These are phyloP conservation scores for Aethina tumida DNA, from an alignment of 1,140 invertebrate species.

Conservation along the genomic window DNA sequence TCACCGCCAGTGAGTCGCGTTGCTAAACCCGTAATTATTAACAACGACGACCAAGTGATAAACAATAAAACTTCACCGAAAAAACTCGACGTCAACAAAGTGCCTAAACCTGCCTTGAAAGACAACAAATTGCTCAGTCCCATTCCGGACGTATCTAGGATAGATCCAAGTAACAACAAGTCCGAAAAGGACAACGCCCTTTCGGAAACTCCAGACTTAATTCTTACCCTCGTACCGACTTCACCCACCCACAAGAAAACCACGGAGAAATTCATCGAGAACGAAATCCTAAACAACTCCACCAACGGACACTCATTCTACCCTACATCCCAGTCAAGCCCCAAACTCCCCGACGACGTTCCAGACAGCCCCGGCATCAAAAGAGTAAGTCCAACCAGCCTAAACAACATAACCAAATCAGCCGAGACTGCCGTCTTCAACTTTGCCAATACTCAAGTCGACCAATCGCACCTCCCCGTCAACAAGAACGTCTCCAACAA, in stretches of 20 bases:
- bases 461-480: constrained; percentile 21
- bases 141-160: constrained; percentile 32
- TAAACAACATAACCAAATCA: constrained; percentile 46
- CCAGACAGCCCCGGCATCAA: constrained; percentile 7
- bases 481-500: constrained; percentile 13
- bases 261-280: constrained; percentile 25
- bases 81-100: constrained; percentile 6
- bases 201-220: constrained; percentile 33
- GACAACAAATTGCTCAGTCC: constrained; percentile 28
- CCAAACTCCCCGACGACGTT: constrained; percentile 5
- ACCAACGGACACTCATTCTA: neutral
- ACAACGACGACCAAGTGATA: constrained; percentile 12
- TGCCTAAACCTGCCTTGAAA: constrained; percentile 12
- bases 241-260: constrained; percentile 18
- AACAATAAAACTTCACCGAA: constrained; percentile 8
- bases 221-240: constrained; percentile 31
- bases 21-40: constrained; percentile 12
- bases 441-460: constrained; percentile 12
- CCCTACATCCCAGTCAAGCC: neutral
- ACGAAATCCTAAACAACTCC: constrained; percentile 17
- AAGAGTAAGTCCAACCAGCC: constrained; percentile 30
- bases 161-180: constrained; percentile 11
- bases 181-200: constrained; percentile 12
- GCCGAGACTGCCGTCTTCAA: constrained; percentile 14
- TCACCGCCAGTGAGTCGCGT: constrained; percentile 8